Evolutionary conservation across 1,140 invertebrate genomes (phyloP).

Genomic region (Brachionus angularis): DNA sequence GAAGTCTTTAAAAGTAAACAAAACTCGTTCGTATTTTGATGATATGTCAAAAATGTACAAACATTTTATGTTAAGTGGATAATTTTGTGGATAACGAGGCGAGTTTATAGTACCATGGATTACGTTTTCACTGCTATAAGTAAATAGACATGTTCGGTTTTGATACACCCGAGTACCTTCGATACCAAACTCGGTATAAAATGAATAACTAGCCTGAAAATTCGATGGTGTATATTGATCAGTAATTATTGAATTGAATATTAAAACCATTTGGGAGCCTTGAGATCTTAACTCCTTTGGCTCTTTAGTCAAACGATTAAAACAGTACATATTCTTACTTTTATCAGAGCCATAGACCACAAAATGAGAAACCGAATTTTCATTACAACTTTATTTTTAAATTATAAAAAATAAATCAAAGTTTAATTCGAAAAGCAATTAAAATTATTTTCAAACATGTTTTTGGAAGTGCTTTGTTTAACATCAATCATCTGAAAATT

Average conservation of each 20-base stretch:
- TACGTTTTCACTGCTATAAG: conserved; percentile 75
- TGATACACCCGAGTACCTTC: conserved; percentile 17
- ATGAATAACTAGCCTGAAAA: conserved; percentile 20
- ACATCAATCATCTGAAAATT: conserved; percentile 31
- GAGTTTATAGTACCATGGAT: conserved; percentile 89
- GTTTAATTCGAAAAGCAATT: too few relatives aligned
- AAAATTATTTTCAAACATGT: conserved; percentile 1
- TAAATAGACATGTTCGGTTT: conserved; percentile 69
- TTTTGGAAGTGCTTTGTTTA: conserved; percentile 19
- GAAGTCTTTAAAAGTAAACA: conserved; percentile 85
- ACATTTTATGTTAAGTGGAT: conserved; percentile 86
- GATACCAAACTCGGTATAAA: conserved; percentile 39
- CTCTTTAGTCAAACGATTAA: conserved; percentile 13
- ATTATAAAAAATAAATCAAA: neutral
- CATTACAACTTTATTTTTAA: conserved; percentile 26
- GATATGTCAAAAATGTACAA: conserved; percentile 71
- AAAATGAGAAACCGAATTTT: conserved; percentile 13
- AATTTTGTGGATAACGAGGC: conserved; percentile 87
- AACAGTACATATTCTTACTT: conserved; percentile 8
- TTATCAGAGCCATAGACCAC: conserved; percentile 28
- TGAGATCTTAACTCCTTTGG: conserved; percentile 25
- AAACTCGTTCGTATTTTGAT: conserved; percentile 69
- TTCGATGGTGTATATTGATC: conserved; percentile 9
- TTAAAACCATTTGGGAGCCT: neutral
- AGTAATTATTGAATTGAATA: conserved; percentile 28